Base-by-base conservation (phyloP, 2,113 vertebrate genomes). In the Ochotona princeps region DNA sequence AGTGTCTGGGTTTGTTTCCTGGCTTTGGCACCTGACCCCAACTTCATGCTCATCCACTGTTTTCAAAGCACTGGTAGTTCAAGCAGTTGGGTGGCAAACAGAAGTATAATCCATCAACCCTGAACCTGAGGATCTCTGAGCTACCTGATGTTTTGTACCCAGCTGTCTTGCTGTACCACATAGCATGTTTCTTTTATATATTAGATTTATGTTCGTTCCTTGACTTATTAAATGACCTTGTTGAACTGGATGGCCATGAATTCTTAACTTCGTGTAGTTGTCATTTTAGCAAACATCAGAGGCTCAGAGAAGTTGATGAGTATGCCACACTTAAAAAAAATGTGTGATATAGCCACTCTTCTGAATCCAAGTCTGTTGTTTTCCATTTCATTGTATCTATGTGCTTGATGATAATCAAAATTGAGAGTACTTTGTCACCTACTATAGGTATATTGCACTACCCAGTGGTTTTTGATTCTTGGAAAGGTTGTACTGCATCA, bases 251-350 rank as follows among this genome's bases (percentile, higher is more conserved):
- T 49, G 0, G 23, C 38, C 23, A 87, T 67, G 30, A 5, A 12
- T 57, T 65, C 4, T n/a, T 67, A 72, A 21, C 78, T 84, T 51
- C 28, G 38, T 3, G 28, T 35, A 80, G 1, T 72, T 87, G n/a
- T 75, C n/a, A 54, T 87, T 93, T 84, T 9, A 80, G 67, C 87
- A 87, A 23, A 93, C 92, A 92, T 84, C 25, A 87, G 20, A 74
- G 20, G 4, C 67, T 76, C 67, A 84, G 89, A 72, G 49, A 80
- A 26, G 73, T 63, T 82, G 81, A 21, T 10, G 26, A 47, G 44
- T 63, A 82, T 28, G 3, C 5, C 51, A 66, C 3, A 57, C 17
- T 44, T 25, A 63, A 72, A 87, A 15, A 87, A 17, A 38, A 8
- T 54, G 30, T 25, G 10, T 87, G 23, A 10, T n/a, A 60, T 18